These are phyloP conservation scores for Geodia barretti DNA, from an alignment of 37 sponge, comb jelly and placozoan genomes.

Conservation along the genomic window DNA sequence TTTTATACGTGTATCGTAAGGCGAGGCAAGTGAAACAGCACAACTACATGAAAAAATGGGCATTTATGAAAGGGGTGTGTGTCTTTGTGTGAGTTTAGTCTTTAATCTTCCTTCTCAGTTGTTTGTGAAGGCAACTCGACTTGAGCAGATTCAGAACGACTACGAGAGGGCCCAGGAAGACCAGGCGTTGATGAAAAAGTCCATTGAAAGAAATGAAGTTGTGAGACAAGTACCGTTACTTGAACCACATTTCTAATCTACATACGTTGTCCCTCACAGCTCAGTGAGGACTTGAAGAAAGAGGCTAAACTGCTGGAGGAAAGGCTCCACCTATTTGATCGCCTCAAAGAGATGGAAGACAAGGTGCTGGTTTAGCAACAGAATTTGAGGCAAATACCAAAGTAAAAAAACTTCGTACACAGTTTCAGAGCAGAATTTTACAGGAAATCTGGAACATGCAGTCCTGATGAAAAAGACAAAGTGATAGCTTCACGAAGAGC, in stretches of 20 bases:
- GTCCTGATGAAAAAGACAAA: too few relatives aligned
- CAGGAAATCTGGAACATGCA: too few relatives aligned
- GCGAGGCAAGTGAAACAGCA: too few relatives aligned
- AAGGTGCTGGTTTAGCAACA: constrained; percentile 24
- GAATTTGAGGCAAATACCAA: too few relatives aligned
- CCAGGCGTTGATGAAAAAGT: constrained; percentile 49
- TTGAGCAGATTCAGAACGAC: constrained; percentile 88
- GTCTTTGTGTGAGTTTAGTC: neutral
- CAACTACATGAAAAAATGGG: too few relatives aligned
- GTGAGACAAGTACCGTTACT: constrained; percentile 1
- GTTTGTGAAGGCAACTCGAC: constrained; percentile 97
- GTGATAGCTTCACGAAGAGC: too few relatives aligned
- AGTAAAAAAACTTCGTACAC: too few relatives aligned
- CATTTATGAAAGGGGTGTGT: neutral
- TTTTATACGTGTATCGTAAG: neutral
- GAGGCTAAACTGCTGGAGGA: constrained; percentile 75
- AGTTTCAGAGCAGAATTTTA: too few relatives aligned
- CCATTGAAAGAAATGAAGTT: constrained; percentile 40
- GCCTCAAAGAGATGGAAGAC: constrained; percentile 56
- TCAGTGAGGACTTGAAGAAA: constrained; percentile 45
- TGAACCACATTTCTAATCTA: too few relatives aligned
- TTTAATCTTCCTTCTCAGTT: constrained; percentile 33
- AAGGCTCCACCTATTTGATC: constrained; percentile 53
- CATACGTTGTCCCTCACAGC: neutral
- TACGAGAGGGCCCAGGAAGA: constrained; percentile 69